phyloP scores from a whole-genome alignment of 1,140 invertebrate species.

The Drosophila yakuba region DNA sequence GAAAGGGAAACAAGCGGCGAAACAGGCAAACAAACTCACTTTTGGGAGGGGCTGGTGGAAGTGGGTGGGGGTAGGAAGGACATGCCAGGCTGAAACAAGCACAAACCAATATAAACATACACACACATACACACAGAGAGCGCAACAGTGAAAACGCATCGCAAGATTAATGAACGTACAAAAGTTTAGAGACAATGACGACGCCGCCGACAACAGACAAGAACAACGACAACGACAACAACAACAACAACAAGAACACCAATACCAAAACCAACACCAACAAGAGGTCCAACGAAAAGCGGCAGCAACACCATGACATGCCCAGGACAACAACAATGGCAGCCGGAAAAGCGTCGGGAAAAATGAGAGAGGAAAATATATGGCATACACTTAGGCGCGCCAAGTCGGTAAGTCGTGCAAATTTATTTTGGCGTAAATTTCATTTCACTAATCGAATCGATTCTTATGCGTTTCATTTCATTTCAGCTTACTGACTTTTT shows the following conservation, averaged over 20 bases:
- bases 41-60: neutral
- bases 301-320: conserved; percentile 68
- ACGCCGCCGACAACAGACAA: conserved; percentile 66
- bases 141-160: conserved; percentile 76
- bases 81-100: conserved; percentile 52
- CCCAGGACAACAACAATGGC: conserved; percentile 23
- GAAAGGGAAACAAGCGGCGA: conserved; percentile 53
- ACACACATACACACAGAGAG: conserved; percentile 35
- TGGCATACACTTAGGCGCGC: conserved; percentile 72
- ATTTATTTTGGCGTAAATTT: conserved; percentile 82
- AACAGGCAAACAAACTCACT: conserved; percentile 56
- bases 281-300: conserved; percentile 59
- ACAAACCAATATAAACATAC: conserved; percentile 53
- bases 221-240: conserved; percentile 48
- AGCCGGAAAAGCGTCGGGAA: conserved; percentile 29
- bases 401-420: conserved; percentile 75
- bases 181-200: conserved; percentile 83
- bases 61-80: conserved; percentile 12
- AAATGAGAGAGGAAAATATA: conserved; percentile 56
- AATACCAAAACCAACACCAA: conserved; percentile 4
- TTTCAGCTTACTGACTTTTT: conserved; percentile 67
- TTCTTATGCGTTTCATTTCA: conserved; percentile 80
- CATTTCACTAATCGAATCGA: conserved; percentile 81
- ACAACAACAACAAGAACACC: conserved; percentile 34
- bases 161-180: conserved; percentile 82